Conservation (phyloP, 2,888 invertebrate genomes). For the Philereme vetulata region DNA sequence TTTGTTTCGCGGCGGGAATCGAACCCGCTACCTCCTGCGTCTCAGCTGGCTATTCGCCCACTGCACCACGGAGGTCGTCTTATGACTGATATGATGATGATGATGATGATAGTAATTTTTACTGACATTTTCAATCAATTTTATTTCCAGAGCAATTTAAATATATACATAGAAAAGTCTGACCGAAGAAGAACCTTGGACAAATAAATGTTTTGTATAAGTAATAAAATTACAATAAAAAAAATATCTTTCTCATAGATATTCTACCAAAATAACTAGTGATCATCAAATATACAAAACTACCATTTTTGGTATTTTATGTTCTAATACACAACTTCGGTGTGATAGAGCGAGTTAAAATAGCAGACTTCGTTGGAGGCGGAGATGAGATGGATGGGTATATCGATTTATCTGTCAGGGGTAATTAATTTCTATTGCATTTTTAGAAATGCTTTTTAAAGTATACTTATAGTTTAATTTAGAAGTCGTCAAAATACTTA, state of each 20-base stretch:
- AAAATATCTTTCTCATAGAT: no score
- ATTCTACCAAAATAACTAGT: no score
- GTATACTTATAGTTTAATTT: constrained; percentile 32
- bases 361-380: constrained; percentile 43
- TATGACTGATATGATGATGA: no score
- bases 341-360: constrained; percentile 54
- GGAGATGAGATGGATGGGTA: constrained; percentile 52
- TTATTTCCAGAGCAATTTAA: not conserved
- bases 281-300: no score
- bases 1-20: no score
- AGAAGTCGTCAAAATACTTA: constrained; percentile 4
- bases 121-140: not conserved
- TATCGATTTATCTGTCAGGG: constrained; percentile 61
- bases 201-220: no score
- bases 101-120: not conserved
- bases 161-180: not conserved
- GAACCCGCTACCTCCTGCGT: no score
- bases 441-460: constrained; percentile 41
- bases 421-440: constrained; percentile 52
- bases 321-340: not conserved
- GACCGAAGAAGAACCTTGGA: no score
- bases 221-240: no score
- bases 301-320: no score
- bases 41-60: no score
- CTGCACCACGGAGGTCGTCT: no score